These are phyloP conservation scores for Archivesica marissinica DNA, from an alignment of 1,140 invertebrate species.

Conservation along the genomic window DNA sequence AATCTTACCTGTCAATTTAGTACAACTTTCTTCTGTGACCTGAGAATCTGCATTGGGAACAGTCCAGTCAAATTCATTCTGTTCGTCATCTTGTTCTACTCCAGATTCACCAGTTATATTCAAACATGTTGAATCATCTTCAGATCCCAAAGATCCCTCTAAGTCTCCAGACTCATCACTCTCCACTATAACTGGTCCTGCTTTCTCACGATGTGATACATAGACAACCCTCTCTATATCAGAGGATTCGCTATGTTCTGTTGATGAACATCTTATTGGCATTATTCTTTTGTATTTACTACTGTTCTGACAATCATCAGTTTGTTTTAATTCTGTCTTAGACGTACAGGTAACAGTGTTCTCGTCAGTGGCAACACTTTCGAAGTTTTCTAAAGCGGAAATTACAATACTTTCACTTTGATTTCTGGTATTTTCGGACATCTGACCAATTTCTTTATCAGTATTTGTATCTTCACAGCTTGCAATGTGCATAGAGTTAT, in stretches of 20 bases:
- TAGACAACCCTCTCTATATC: background rate
- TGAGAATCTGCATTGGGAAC: background rate
- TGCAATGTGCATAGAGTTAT: too few relatives aligned
- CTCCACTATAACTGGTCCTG: background rate
- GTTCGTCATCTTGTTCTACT: background rate
- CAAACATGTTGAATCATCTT: background rate
- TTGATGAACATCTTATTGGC: background rate
- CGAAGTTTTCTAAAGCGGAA: too few relatives aligned
- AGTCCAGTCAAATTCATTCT: background rate
- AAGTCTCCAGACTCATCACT: conserved; percentile 15
- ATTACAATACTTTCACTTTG: too few relatives aligned
- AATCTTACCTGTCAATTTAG: background rate
- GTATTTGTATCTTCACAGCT: too few relatives aligned
- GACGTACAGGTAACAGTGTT: too few relatives aligned
- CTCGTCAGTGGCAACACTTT: too few relatives aligned
- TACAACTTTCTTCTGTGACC: background rate
- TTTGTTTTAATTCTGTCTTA: background rate
- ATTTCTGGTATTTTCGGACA: too few relatives aligned
- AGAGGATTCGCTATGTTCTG: background rate
- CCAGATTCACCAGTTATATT: background rate
- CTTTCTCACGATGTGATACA: background rate
- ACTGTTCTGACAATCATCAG: background rate
- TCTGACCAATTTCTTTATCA: too few relatives aligned
- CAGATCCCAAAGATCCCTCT: conserved; percentile 29
- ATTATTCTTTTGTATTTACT: background rate